phyloP scores from a whole-genome alignment of 2,797 vertebrate genomes.

The Esox masquinongy region DNA sequence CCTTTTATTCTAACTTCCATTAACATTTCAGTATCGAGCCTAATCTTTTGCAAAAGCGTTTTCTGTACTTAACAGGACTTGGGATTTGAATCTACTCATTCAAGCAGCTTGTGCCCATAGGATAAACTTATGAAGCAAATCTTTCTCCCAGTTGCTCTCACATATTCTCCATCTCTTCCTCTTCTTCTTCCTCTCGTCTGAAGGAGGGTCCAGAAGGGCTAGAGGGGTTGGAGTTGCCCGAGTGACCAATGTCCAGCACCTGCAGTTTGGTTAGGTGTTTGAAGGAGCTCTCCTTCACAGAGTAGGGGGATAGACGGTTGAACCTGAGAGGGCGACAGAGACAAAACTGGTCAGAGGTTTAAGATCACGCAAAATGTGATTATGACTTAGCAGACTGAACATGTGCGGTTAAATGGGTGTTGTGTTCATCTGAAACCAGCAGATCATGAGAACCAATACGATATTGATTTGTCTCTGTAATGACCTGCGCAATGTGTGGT shows the following conservation, averaged over 20 bases:
- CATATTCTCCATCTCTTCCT: slow-evolving; percentile 58
- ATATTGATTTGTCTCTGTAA: background rate
- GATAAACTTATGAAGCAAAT: slow-evolving; percentile 8
- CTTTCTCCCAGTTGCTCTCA: slow-evolving; percentile 51
- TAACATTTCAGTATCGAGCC: slow-evolving; percentile 26
- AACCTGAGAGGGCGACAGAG: slow-evolving; percentile 69
- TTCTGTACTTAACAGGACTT: background rate
- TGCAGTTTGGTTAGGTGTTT: slow-evolving; percentile 86
- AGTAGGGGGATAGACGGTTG: slow-evolving; percentile 85
- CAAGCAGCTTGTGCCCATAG: background rate
- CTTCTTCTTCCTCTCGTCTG: slow-evolving; percentile 65
- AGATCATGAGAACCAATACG: background rate
- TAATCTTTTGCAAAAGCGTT: slow-evolving; percentile 18
- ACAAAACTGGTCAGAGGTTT: background rate
- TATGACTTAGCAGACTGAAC: background rate
- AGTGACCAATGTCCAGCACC: slow-evolving; percentile 85
- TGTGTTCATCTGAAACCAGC: background rate
- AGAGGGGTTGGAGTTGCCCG: slow-evolving; percentile 30
- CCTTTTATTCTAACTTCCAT: slow-evolving; percentile 24
- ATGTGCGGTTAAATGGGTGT: too few species aligned
- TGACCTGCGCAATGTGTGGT: slow-evolving; percentile 2
- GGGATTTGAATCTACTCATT: background rate
- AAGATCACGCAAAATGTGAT: background rate
- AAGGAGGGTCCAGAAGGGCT: slow-evolving; percentile 74
- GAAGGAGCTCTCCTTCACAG: slow-evolving; percentile 86